Evolutionary conservation across 1,140 invertebrate genomes (phyloP), one percentile per base, ranked within the genome.

Genomic region (Araneus ventricosus): DNA sequence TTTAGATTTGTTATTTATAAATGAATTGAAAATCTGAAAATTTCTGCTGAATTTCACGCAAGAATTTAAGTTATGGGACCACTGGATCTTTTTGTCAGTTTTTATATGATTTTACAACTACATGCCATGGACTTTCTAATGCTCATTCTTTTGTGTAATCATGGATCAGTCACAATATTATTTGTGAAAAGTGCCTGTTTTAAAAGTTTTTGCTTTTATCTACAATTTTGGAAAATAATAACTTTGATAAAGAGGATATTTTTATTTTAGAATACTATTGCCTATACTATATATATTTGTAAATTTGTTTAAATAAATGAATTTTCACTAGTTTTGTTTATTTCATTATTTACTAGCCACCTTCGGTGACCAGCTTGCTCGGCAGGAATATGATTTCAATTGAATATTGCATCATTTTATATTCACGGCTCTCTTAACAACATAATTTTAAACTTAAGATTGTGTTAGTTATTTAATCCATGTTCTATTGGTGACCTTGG

Each of bases 211-310:
- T 82, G 80, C 85, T 87, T 61, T 87, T 87, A 37, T 87, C 59
- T 59, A 87, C 85, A 87, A 37, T 20, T 61, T 87, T 84, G 39
- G 37, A 59, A 87, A 87, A 24, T 37, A 63, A 34, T 87, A 87
- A 87, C 59, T 87, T 87, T 87, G 59, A 87, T 87, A 87, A 79
- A 52, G 70, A 82, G 39, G 30, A 75, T 57, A 87, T 87, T 87
- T 84, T 87, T 87, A 87, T 87, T 87, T 87, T 87, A 61, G 41
- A 61, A 87, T 59, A 87, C n/a, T 87, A 87, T 59, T 87, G 85
- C 85, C 59, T 87, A 87, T 52, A 52, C 45, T 52, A 52, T 52
- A 52, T 63, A 63, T 87, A 87, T 87, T 87, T 87, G 85, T 87
- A 84, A 61, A 87, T 87, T 87, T 87, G 57, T 87, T 61, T 87